Evolutionary conservation across 2,113 vertebrate species (phyloP).

Genomic region (Vidua chalybeata): DNA sequence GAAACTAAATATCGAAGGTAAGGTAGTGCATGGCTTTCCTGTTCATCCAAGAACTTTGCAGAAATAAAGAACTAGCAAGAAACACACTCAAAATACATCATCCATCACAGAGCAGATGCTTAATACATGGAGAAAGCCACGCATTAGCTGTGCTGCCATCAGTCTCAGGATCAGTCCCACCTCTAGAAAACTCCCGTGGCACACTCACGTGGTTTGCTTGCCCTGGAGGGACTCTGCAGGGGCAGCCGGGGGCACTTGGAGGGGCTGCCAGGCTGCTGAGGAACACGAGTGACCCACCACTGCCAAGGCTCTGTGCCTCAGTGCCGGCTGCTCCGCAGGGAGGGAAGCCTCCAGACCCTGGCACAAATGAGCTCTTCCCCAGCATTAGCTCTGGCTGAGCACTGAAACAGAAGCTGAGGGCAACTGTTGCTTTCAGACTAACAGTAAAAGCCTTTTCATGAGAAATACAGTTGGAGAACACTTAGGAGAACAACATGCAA

Average conservation of each 20-base stretch:
- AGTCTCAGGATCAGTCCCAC: background rate
- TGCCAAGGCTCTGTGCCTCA: fast-evolving
- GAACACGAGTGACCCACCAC: fast-evolving
- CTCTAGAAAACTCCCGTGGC: background rate
- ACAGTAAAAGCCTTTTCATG: background rate
- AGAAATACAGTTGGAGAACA: background rate
- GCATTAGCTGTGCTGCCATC: background rate
- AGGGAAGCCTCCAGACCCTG: background rate
- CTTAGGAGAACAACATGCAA: background rate
- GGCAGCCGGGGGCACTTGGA: background rate
- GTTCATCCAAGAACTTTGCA: background rate
- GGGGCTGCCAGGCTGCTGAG: background rate
- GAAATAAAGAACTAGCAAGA: background rate
- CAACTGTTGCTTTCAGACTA: background rate
- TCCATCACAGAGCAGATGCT: background rate
- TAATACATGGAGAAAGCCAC: background rate
- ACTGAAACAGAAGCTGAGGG: background rate
- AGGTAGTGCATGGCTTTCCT: background rate
- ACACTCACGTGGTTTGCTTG: fast-evolving
- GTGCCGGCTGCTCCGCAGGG: fast-evolving
- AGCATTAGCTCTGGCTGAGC: background rate
- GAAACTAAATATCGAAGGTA: background rate
- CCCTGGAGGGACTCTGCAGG: background rate
- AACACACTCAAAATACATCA: background rate
- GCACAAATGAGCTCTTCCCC: background rate